Evolutionary conservation across 2,797 vertebrate genomes (phyloP).

Genomic region (Emys orbicularis): DNA sequence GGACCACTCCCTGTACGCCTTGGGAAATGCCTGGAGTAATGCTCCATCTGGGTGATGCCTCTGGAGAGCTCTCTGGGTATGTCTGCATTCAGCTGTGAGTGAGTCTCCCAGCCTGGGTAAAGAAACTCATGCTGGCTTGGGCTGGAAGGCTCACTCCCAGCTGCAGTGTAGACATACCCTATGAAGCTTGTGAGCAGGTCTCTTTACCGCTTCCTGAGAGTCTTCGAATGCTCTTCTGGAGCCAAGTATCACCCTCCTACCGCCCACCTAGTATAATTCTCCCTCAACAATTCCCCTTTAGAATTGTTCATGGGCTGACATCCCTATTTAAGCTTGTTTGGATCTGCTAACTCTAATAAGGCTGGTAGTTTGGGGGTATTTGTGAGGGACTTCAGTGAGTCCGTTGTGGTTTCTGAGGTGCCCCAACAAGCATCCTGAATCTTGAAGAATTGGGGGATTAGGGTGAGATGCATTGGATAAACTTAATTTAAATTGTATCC

Average conservation of each 20-base stretch:
- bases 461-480: background rate
- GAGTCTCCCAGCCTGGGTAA: background rate
- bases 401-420: background rate
- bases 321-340: background rate
- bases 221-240: background rate
- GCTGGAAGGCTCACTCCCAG: background rate
- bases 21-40: background rate
- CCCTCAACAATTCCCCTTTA: background rate
- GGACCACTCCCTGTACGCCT: background rate
- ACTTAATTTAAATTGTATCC: background rate
- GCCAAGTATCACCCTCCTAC: accelerated
- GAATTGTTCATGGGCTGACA: accelerated
- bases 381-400: background rate
- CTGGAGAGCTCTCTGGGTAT: background rate
- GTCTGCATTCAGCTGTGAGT: background rate
- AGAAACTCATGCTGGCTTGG: background rate
- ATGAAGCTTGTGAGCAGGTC: background rate
- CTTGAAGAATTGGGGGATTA: background rate
- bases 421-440: background rate
- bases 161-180: background rate
- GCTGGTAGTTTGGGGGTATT: background rate
- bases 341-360: background rate
- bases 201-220: background rate
- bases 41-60: background rate
- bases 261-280: background rate